Evolutionary conservation across 2,888 invertebrate genomes (phyloP).

Genomic region (Fragum sueziense): DNA sequence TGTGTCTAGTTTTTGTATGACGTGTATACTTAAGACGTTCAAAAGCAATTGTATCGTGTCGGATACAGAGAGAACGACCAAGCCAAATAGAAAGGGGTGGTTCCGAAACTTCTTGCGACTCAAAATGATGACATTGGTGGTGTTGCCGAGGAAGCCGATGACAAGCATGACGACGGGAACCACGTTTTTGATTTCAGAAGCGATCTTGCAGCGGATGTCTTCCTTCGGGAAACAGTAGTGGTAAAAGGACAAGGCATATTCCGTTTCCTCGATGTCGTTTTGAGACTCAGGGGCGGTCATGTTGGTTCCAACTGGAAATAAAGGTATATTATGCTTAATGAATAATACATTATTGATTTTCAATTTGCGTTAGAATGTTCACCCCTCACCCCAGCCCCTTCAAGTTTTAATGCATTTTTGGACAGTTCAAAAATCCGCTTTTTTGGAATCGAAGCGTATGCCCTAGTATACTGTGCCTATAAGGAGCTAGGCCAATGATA

Average conservation of each 20-base stretch:
- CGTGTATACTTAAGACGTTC: neutral
- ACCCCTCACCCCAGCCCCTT: no score
- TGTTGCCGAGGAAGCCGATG: neutral
- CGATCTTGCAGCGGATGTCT: slow-evolving; percentile 1
- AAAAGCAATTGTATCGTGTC: neutral
- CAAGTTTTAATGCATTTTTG: no score
- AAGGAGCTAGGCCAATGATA: no score
- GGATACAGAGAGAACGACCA: neutral
- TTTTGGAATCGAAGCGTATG: no score
- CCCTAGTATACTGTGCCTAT: no score
- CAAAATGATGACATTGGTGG: neutral
- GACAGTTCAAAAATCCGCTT: no score
- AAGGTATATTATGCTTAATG: no score
- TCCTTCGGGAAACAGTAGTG: neutral
- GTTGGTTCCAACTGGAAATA: neutral
- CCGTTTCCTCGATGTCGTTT: neutral
- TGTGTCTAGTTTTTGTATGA: neutral
- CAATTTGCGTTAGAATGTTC: no score
- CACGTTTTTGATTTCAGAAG: neutral
- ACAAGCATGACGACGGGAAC: neutral
- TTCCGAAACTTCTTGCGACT: neutral
- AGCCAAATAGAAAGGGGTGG: neutral
- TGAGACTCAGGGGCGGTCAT: neutral
- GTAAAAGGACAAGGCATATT: neutral
- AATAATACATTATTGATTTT: no score